Evolutionary conservation across 2,113 vertebrate genomes (phyloP).

Genomic region (Salvelinus namaycush): DNA sequence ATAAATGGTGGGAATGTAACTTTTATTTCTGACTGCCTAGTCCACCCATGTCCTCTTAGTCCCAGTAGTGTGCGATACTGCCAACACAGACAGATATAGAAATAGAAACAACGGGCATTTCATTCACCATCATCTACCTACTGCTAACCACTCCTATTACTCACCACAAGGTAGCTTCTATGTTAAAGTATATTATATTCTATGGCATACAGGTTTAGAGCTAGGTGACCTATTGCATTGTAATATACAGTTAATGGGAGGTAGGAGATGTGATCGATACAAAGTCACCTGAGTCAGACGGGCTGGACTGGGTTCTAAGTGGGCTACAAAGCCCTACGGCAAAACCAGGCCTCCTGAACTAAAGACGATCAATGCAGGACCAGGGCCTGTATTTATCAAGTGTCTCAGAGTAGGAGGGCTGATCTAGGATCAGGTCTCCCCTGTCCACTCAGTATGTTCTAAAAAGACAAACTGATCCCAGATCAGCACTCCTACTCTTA

Average conservation of each 20-base stretch:
- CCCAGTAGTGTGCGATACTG: background rate
- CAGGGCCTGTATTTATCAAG: background rate
- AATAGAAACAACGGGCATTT: slow-evolving; percentile 1
- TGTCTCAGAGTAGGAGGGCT: too few relatives aligned
- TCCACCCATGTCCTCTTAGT: slow-evolving; percentile 33
- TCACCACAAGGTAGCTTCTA: too few relatives aligned
- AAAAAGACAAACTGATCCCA: too few relatives aligned
- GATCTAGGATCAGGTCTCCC: too few relatives aligned
- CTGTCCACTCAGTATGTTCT: too few relatives aligned
- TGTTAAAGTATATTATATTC: too few relatives aligned
- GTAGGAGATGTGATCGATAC: slow-evolving; percentile 1
- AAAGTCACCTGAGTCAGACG: slow-evolving; percentile 47
- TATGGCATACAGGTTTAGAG: background rate
- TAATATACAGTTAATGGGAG: slow-evolving; percentile 13
- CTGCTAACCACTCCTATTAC: background rate
- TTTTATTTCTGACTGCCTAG: background rate
- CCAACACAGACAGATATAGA: background rate
- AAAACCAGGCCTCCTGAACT: background rate
- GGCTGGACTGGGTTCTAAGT: background rate
- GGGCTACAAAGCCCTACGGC: background rate
- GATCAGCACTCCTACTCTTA: too few relatives aligned
- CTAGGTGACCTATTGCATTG: slow-evolving; percentile 40
- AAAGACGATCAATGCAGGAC: slow-evolving; percentile 1
- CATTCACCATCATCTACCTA: background rate
- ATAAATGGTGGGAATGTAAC: background rate